Conservation (phyloP, 2,888 invertebrate species). For the Dione vanillae region DNA sequence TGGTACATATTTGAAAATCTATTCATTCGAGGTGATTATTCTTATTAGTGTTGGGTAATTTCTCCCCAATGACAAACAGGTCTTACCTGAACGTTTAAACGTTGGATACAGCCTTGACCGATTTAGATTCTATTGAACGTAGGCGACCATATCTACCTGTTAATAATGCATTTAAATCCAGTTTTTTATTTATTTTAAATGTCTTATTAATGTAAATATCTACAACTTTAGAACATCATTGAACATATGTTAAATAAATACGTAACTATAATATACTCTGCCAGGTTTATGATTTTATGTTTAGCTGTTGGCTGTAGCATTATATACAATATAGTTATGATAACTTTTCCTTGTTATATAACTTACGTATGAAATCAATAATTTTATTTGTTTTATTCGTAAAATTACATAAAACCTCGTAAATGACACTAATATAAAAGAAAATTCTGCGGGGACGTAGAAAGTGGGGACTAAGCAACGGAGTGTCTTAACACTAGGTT, state of each 20-base stretch:
- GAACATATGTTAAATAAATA: not conserved
- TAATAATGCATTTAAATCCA: conserved; percentile 1
- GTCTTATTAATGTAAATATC: not conserved
- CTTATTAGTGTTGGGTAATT: not conserved
- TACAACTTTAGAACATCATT: not conserved
- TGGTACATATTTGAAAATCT: not conserved
- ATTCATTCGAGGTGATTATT: not conserved
- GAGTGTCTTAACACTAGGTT: too few relatives aligned
- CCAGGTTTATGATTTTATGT: not conserved
- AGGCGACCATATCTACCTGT: conserved; percentile 26
- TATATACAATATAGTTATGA: not conserved
- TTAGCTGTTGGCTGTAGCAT: not conserved
- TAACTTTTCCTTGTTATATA: conserved; percentile 4
- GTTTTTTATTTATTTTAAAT: not conserved
- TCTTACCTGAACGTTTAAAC: conserved; percentile 13
- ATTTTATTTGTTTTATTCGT: not conserved
- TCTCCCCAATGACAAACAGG: conserved; percentile 20
- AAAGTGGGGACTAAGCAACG: too few relatives aligned
- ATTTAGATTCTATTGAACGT: conserved; percentile 42
- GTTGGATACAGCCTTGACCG: conserved; percentile 52
- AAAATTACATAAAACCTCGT: not conserved
- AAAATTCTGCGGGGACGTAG: too few relatives aligned
- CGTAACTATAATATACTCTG: not conserved
- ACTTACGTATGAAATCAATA: not conserved
- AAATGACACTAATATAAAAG: not conserved